Conservation (phyloP, 1,140 invertebrate genomes). For the Caenorhabditis inopinata region DNA sequence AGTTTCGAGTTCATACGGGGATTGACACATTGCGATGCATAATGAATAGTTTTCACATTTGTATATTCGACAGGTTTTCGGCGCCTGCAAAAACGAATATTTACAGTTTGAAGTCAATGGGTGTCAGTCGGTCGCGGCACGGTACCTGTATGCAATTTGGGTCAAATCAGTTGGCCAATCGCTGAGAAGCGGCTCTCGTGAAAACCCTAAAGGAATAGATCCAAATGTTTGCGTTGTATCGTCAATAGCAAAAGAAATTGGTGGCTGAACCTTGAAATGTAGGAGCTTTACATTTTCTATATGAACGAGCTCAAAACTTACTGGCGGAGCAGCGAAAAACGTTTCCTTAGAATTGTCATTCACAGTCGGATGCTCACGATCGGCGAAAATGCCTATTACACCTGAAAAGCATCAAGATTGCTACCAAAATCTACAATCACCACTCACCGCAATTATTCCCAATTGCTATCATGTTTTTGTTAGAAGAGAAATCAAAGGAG, state of each 20-base stretch:
- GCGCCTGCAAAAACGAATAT: neutral
- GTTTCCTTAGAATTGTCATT: slow-evolving; percentile 6
- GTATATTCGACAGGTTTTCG: neutral
- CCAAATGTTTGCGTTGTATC: neutral
- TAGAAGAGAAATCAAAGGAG: neutral
- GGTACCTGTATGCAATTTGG: neutral
- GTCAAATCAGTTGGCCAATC: neutral
- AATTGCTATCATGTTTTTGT: neutral
- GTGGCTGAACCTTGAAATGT: neutral
- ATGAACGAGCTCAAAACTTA: neutral
- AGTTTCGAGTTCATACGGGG: neutral
- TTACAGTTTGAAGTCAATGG: too few relatives aligned
- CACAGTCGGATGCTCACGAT: neutral
- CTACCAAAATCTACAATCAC: too few relatives aligned
- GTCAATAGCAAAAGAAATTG: neutral
- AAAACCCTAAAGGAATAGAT: neutral
- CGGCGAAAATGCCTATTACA: neutral
- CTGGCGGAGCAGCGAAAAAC: neutral
- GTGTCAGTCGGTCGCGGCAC: too few relatives aligned
- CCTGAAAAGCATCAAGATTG: too few relatives aligned
- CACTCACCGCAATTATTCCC: neutral
- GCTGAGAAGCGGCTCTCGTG: neutral
- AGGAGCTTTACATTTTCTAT: neutral
- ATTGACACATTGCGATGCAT: neutral
- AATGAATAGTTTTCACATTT: slow-evolving; percentile 3